phyloP scores from a whole-genome alignment of 2,113 vertebrate genomes.

The Urocitellus parryii region DNA sequence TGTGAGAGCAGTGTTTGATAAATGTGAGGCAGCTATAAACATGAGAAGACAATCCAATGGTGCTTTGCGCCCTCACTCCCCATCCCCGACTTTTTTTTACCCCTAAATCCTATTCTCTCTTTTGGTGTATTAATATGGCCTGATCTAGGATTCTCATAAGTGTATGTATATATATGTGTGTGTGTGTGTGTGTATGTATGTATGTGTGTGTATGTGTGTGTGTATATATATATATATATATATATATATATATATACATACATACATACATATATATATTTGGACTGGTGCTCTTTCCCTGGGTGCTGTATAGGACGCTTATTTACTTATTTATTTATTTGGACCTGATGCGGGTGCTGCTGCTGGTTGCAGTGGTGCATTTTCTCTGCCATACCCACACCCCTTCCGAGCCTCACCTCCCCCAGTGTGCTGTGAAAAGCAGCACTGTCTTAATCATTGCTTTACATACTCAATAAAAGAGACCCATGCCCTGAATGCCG shows the following conservation, averaged over 20 bases:
- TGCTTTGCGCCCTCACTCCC: not conserved
- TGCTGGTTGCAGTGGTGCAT: constrained; percentile 80
- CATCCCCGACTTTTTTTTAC: not conserved
- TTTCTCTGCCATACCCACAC: constrained; percentile 79
- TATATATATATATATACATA: too few species aligned
- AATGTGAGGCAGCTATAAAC: constrained; percentile 77
- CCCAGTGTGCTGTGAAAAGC: constrained; percentile 78
- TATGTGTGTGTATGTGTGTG: too few species aligned
- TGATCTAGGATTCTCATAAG: constrained; percentile 58
- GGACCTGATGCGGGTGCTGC: constrained; percentile 79
- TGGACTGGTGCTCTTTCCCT: constrained; percentile 44
- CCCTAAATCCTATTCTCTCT: constrained; percentile 5
- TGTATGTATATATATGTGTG: not conserved
- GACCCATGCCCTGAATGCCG: constrained; percentile 76
- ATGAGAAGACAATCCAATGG: constrained; percentile 48
- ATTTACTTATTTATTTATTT: constrained; percentile 79
- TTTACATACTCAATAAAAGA: constrained; percentile 83
- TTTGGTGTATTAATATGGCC: constrained; percentile 11
- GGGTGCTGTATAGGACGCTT: constrained; percentile 42
- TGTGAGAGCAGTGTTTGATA: constrained; percentile 70
- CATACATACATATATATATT: too few species aligned
- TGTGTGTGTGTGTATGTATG: not conserved
- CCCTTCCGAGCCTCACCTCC: not conserved
- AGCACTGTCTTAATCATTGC: constrained; percentile 82
- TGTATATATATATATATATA: too few species aligned